Evolutionary conservation across 2,888 invertebrate genomes (phyloP), one percentile per base, ranked within the genome.

Genomic region (Orthonevra nobilis): DNA sequence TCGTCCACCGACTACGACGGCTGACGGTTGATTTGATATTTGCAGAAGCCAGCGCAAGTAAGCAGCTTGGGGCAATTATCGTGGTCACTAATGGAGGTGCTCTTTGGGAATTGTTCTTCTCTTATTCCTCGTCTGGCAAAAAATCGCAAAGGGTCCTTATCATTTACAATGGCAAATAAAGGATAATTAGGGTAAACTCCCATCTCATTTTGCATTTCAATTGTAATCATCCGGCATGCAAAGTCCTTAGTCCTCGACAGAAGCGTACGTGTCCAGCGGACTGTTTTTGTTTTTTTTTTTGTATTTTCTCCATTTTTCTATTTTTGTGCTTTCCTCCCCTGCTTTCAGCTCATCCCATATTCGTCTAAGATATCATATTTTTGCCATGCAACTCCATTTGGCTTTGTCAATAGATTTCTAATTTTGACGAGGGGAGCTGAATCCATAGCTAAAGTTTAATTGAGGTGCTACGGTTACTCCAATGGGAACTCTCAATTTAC

Each of bases 71-170:
- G 82, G 81, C 81, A 82, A 82, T 82, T 82, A 82, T 81, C 82
- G 83, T 83, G 83, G 83, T 83, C 83, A 83, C 82, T 83, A 82
- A 82, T 82, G 82, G 82, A 82, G 81, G 77, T 74, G 72, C 81
- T 82, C 82, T 81, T 79, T 79, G 74, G 79, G 79, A 82, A 81
- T 82, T 82, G 81, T 81, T 82, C 77, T 74, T 81, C 72, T 64
- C 60, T 68, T 42, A 68, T 52, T 50, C 60, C 63, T 54, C 34
- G 74, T 74, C 81, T 68, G 63, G 68, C 61, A 73, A 74, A 23
- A 66, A 66, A 64, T 73, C 64, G 60, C 58, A 60, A 74, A 82
- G 81, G 64, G 73, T 72, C 79, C 81, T 82, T 81, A 73, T 74
- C 77, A 81, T 82, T 73, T 82, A 82, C 81, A 82, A 81, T 77